These are phyloP conservation scores for Poeciliopsis turneri DNA, from an alignment of 2,797 vertebrate genomes.

Conservation along the genomic window DNA sequence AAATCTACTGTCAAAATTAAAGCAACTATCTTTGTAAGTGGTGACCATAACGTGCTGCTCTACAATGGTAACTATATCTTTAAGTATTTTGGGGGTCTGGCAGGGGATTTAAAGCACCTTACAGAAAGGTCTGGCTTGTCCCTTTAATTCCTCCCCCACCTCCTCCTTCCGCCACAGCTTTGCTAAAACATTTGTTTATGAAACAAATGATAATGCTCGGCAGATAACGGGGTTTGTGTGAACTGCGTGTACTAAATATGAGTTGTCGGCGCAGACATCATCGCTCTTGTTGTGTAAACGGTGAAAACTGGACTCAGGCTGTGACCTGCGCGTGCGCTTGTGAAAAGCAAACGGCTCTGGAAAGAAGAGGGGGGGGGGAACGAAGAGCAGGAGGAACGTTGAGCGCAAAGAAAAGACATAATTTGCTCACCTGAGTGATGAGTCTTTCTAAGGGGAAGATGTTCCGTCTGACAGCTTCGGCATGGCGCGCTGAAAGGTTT, in stretches of 20 bases:
- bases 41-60: not conserved
- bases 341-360: not conserved
- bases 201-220: not conserved
- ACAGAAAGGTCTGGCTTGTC: not conserved
- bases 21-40: not conserved
- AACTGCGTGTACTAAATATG: not conserved
- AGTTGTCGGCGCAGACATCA: not conserved
- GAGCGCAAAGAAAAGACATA: fast-evolving
- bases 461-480: not conserved
- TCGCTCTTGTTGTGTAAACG: not conserved
- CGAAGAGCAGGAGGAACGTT: not conserved
- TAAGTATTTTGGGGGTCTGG: not conserved
- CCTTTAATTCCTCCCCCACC: no score
- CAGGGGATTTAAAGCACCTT: not conserved
- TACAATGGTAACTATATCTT: not conserved
- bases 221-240: not conserved
- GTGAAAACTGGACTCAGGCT: not conserved
- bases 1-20: not conserved
- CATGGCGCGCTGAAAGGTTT: not conserved
- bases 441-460: not conserved
- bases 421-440: constrained; percentile 28
- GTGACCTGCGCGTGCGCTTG: not conserved
- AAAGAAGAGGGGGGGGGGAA: no score
- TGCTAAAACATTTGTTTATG: not conserved
- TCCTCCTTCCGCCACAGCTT: not conserved